Conservation (phyloP, 2,888 invertebrate species). For the Kuschelorhynchus macadamiae region DNA sequence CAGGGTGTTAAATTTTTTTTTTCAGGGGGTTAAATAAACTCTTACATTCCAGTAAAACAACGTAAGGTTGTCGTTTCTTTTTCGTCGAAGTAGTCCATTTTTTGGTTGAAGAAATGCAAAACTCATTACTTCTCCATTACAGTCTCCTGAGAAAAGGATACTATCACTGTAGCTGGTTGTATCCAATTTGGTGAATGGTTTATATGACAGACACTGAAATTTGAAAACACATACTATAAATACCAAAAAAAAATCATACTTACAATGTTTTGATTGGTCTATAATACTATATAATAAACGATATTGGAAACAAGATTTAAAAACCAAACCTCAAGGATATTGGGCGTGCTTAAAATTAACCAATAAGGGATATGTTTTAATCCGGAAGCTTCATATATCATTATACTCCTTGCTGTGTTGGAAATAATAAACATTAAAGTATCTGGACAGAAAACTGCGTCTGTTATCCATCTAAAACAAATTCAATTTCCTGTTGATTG, state of each 20-base stretch:
- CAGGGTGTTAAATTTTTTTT: too few species aligned
- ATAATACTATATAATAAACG: too few species aligned
- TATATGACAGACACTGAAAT: constrained; percentile 71
- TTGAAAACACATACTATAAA: too few species aligned
- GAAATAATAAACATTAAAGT: constrained; percentile 71
- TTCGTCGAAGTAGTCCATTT: constrained; percentile 71
- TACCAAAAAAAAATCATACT: not conserved
- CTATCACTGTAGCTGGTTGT: constrained; percentile 55
- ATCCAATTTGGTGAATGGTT: constrained; percentile 63
- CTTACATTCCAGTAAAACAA: constrained; percentile 75
- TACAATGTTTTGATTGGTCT: not conserved
- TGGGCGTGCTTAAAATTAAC: constrained; percentile 73
- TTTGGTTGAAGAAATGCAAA: constrained; percentile 73
- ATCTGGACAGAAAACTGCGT: constrained; percentile 74
- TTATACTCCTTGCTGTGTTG: constrained; percentile 74
- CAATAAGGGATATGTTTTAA: constrained; percentile 73
- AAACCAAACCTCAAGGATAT: constrained; percentile 71
- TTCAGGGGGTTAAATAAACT: too few species aligned
- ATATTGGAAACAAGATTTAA: too few species aligned
- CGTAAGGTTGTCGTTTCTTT: constrained; percentile 71
- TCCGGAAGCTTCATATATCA: constrained; percentile 74
- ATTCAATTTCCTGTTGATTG: too few species aligned
- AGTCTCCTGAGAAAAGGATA: constrained; percentile 72
- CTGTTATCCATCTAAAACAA: constrained; percentile 73
- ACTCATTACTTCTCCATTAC: constrained; percentile 71